phyloP scores from a whole-genome alignment of 23 tunicate species.

The Diplosoma virens region DNA sequence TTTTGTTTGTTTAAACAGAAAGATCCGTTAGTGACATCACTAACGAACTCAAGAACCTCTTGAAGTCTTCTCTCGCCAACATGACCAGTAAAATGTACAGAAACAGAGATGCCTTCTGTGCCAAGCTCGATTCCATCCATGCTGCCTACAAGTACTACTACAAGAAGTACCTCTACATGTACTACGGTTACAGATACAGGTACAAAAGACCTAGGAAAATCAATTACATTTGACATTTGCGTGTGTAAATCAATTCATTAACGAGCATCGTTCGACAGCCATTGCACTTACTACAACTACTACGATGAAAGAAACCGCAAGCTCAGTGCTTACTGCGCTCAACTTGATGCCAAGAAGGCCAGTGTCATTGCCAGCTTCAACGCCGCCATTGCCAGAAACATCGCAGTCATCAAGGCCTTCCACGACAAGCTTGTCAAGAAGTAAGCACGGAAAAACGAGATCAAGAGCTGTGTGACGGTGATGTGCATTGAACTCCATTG shows the following conservation, averaged over 20 bases:
- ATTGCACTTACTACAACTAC: neutral
- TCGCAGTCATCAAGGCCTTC: neutral
- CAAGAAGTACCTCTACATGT: constrained; percentile 3
- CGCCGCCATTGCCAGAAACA: constrained; percentile 14
- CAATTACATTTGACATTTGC: no score
- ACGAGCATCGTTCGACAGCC: neutral
- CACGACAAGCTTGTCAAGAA: constrained; percentile 29
- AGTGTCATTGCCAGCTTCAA: neutral
- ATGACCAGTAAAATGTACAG: neutral
- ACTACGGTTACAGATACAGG: constrained; percentile 17
- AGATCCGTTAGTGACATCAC: constrained; percentile 6
- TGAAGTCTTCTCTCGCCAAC: neutral
- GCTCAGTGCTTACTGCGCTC: constrained; percentile 3
- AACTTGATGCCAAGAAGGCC: neutral
- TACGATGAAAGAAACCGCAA: neutral
- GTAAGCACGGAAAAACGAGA: no score
- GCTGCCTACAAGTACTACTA: neutral
- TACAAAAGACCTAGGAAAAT: no score
- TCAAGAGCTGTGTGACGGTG: no score
- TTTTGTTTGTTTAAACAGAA: constrained; percentile 7
- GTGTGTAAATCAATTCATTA: no score
- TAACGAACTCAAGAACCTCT: constrained; percentile 15
- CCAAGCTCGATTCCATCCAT: neutral
- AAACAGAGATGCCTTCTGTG: neutral
- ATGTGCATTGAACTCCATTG: no score